Conservation (phyloP, 1,140 invertebrate genomes). For the Caerostris darwini region DNA sequence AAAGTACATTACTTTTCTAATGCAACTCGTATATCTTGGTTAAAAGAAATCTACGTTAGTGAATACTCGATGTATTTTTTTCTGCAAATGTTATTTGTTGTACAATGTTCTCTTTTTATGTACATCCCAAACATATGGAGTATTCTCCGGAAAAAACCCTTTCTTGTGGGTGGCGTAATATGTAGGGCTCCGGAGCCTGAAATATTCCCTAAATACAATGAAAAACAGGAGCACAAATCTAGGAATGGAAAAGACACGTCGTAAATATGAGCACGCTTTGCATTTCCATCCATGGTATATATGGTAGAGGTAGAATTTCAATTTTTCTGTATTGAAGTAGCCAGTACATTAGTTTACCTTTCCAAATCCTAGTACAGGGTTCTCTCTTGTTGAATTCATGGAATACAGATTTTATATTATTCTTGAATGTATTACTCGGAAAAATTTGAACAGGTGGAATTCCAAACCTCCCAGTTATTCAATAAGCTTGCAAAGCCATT, state of each 20-base stretch:
- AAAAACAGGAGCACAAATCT: constrained; percentile 1
- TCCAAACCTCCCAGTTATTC: not conserved
- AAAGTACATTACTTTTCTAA: constrained; percentile 16
- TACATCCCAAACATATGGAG: not conserved
- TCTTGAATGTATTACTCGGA: not conserved
- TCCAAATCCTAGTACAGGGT: not conserved
- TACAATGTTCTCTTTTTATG: not conserved
- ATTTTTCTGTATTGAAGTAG: not conserved
- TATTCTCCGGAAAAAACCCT: not conserved
- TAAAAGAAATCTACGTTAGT: not conserved
- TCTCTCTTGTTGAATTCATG: not conserved
- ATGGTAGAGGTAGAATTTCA: not conserved
- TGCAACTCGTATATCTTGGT: not conserved
- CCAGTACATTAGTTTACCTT: constrained; percentile 14
- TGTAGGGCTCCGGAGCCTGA: not conserved
- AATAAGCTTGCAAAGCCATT: not conserved
- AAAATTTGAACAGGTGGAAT: constrained; percentile 31
- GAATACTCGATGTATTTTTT: not conserved
- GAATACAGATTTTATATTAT: constrained; percentile 6
- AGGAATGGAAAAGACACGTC: not conserved
- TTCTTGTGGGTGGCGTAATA: not conserved
- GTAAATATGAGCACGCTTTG: constrained; percentile 11
- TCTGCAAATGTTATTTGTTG: constrained; percentile 7
- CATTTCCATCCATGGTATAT: not conserved
- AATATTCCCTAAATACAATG: constrained; percentile 43